A percentile compares a stretch with the other conserved stretches of the same genome.
Conservation (phyloP, 2,797 vertebrate genomes). For the Acipenser ruthenus region DNA sequence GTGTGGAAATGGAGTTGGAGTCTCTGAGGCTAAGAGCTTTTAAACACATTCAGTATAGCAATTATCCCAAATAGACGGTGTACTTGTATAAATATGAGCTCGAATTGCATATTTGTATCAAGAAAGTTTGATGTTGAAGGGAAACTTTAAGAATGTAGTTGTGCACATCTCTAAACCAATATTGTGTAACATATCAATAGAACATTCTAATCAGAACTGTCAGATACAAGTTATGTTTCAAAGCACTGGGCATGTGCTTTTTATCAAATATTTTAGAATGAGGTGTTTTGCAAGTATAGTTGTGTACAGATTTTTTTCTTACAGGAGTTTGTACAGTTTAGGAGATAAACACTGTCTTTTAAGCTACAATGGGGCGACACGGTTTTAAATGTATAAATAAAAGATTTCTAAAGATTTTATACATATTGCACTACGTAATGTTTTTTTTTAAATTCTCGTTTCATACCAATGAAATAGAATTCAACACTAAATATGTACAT, state of each 20-base stretch:
- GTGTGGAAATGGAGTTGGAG: too few species aligned
- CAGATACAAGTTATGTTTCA: conserved; percentile 30
- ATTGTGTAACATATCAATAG: too few species aligned
- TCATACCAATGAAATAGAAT: conserved; percentile 34
- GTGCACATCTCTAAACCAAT: too few species aligned
- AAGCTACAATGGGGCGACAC: conserved; percentile 49
- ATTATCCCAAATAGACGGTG: neutral
- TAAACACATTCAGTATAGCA: neutral
- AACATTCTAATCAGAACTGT: conserved; percentile 17
- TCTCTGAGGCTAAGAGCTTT: too few species aligned
- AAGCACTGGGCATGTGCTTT: conserved; percentile 32
- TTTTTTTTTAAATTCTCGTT: conserved; percentile 45
- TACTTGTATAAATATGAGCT: neutral
- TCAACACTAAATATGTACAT: conserved; percentile 48
- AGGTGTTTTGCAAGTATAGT: conserved; percentile 49
- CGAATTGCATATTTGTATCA: neutral
- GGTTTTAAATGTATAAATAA: conserved; percentile 76
- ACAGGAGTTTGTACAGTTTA: conserved; percentile 59
- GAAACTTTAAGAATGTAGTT: too few species aligned
- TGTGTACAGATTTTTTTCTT: conserved; percentile 43
- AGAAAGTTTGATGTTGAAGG: too few species aligned
- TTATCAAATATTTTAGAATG: conserved; percentile 43
- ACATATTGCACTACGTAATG: conserved; percentile 69
- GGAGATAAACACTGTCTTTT: conserved; percentile 63
- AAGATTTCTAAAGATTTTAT: conserved; percentile 55